Base-by-base conservation (phyloP, 2,797 vertebrate genomes). In the Pachyuromys duprasi region DNA sequence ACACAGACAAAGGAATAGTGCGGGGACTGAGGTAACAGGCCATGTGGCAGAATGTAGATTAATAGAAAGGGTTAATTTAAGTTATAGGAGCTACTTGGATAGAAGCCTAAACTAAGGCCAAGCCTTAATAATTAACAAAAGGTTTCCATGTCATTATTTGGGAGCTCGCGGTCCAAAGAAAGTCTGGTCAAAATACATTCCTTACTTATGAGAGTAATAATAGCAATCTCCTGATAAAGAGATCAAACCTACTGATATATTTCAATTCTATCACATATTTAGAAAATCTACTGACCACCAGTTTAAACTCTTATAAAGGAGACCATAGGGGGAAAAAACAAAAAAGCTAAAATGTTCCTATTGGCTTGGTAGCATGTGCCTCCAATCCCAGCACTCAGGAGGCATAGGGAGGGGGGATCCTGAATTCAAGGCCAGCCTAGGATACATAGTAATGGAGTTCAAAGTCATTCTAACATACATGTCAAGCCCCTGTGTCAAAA, bases 141-240 rank as follows among this genome's bases (percentile, higher is more conserved):
- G 55, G 55, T 57, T 17, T 57, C 55, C 55, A 57, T 57, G 55
- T 57, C 55, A 57, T 57, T 57, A 57, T 57, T 57, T 57, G 13
- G 15, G 55, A 57, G 55, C 14, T 57, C 1, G 55, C 15, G 15
- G 55, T 14, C 15, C 55, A 57, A 57, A 57, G 55, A 57, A 57
- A 57, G 55, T 57, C 55, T 17, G 17, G 55, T 57, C 17, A 57
- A 15, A 57, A 17, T 57, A 57, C 42, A 86, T 92, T 87, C 69
- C 75, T 95, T 84, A 69, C 83, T 91, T 91, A 82, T 96, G 49
- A 96, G 63, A 96, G 0, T 63, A 78, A 45, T 90, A 96, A 95
- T 60, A 93, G 45, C 75, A 87, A 31, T 87, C 78, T 95, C 18
- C 17, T 88, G 88, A 90, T 79, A 69, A 92, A n/a, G 55, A 93